Conservation (phyloP, 2,888 invertebrate genomes). For the Spisula solida region DNA sequence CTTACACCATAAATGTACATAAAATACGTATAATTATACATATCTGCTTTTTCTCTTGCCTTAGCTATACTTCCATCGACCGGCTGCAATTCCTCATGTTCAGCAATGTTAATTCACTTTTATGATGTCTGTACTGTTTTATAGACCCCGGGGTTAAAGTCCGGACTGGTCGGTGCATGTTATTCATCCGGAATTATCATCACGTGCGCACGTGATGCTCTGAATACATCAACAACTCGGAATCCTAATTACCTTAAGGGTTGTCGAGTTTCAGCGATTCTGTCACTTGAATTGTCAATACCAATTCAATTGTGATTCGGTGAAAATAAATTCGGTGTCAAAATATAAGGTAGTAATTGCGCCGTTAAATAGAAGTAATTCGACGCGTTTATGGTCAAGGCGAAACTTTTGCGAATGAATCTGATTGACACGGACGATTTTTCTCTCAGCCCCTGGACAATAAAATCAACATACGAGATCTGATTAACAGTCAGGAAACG, state of each 20-base stretch:
- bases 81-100: background rate
- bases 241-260: conserved; percentile 11
- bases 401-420: conserved; percentile 26
- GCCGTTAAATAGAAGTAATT: conserved; percentile 24
- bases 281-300: conserved; percentile 32
- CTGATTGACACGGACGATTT: conserved; percentile 27
- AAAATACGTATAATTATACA: too few species aligned
- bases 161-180: background rate
- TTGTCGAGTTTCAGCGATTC: background rate
- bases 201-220: conserved; percentile 32
- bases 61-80: background rate
- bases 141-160: background rate
- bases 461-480: conserved; percentile 33
- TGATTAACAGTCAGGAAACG: conserved; percentile 25
- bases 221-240: conserved; percentile 26
- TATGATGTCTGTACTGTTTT: background rate
- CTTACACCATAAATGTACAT: too few species aligned
- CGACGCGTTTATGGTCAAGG: conserved; percentile 18
- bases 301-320: conserved; percentile 36
- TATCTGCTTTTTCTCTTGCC: background rate
- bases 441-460: background rate
- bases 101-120: conserved; percentile 9
- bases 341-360: conserved; percentile 42
- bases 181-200: background rate
- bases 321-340: conserved; percentile 14